A percentile compares a stretch with the other conserved stretches of the same genome.
Evolutionary conservation across 2,113 vertebrate genomes (phyloP).

Genomic region (Podiceps cristatus): DNA sequence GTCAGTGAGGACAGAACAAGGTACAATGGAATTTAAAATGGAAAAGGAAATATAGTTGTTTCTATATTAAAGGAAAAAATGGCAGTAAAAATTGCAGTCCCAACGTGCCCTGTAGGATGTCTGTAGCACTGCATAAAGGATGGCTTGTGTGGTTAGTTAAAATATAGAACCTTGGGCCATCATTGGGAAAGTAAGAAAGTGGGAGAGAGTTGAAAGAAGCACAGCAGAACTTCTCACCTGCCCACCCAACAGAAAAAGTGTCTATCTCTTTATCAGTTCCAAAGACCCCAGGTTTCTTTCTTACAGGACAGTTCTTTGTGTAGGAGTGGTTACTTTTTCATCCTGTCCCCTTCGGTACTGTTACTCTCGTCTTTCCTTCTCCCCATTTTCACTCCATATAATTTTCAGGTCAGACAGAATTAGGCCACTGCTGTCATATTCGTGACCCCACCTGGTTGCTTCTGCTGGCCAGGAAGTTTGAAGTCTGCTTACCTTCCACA

Average conservation of each 20-base stretch:
- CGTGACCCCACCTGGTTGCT: background rate
- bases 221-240: background rate
- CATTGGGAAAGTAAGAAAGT: background rate
- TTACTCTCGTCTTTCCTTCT: background rate
- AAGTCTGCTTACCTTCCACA: background rate
- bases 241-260: background rate
- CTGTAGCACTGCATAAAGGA: background rate
- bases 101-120: background rate
- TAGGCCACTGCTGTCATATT: background rate
- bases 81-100: background rate
- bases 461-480: background rate
- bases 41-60: background rate
- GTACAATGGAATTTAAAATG: background rate
- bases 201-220: background rate
- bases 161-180: background rate
- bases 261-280: background rate
- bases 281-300: background rate
- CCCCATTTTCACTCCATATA: background rate
- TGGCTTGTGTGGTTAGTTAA: background rate
- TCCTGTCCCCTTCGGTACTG: background rate
- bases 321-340: background rate
- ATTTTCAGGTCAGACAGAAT: background rate
- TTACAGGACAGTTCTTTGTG: background rate
- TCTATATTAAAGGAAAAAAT: background rate
- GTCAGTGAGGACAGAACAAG: background rate